These are phyloP conservation scores for Chelonus insularis DNA, from an alignment of 1,140 invertebrate species.

Conservation along the genomic window DNA sequence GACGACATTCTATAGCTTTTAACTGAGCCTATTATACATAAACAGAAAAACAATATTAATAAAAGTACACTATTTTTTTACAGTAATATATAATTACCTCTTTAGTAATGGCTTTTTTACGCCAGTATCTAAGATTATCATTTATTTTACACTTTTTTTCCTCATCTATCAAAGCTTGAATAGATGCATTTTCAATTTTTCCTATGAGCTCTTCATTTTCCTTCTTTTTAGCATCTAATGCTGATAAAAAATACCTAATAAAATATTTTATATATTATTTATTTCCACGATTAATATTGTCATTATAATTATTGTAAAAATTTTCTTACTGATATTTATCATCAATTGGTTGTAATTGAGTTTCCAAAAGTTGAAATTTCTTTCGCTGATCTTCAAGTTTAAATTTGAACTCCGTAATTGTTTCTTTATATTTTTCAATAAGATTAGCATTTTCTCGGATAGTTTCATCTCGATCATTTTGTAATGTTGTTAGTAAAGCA, in stretches of 20 bases:
- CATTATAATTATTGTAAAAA: no score
- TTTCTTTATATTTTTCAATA: constrained; percentile 39
- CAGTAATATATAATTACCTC: constrained; percentile 28
- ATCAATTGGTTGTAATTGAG: constrained; percentile 15
- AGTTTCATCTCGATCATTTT: constrained; percentile 34
- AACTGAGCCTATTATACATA: constrained; percentile 23
- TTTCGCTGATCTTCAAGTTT: constrained; percentile 41
- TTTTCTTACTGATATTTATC: constrained; percentile 14
- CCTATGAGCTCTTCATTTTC: constrained; percentile 40
- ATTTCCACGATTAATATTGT: no score
- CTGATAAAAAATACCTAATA: constrained; percentile 43
- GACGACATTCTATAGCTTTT: constrained; percentile 19
- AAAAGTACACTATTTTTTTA: not conserved
- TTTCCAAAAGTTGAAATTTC: constrained; percentile 30
- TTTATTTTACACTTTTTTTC: constrained; percentile 37
- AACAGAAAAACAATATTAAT: not conserved
- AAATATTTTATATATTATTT: no score
- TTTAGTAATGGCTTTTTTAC: constrained; percentile 33
- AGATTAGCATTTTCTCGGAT: constrained; percentile 37
- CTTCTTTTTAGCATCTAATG: constrained; percentile 41
- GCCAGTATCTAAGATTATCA: constrained; percentile 44
- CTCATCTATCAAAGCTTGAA: constrained; percentile 40
- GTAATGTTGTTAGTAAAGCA: constrained; percentile 39
- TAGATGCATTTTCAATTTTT: constrained; percentile 43
- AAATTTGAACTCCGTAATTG: constrained; percentile 40